phyloP scores from a whole-genome alignment of 2,797 vertebrate species.

The Rachycentron canadum region DNA sequence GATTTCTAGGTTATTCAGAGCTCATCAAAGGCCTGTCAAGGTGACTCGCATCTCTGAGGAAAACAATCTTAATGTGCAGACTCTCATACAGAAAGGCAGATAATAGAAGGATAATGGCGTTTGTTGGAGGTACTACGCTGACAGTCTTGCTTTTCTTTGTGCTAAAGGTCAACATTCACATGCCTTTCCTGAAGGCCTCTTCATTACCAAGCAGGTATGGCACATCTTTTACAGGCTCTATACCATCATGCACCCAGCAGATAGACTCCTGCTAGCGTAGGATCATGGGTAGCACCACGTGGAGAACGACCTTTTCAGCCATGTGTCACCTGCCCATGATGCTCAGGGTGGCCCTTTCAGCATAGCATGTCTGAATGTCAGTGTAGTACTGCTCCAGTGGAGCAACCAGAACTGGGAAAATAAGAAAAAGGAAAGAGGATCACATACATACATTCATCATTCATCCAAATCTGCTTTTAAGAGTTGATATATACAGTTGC shows the following conservation, averaged over 20 bases:
- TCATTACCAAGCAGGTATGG: slow-evolving; percentile 9
- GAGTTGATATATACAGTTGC: neutral
- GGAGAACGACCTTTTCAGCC: slow-evolving; percentile 76
- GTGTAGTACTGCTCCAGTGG: slow-evolving; percentile 47
- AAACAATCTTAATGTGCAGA: slow-evolving; percentile 20
- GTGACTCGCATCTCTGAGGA: slow-evolving; percentile 27
- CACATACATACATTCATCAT: neutral
- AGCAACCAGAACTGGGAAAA: slow-evolving; percentile 27
- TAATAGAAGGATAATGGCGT: slow-evolving; percentile 3
- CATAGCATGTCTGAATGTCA: slow-evolving; percentile 62
- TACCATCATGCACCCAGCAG: slow-evolving; percentile 37
- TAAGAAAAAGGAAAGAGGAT: neutral
- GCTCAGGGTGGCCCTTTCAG: slow-evolving; percentile 61
- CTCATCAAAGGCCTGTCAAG: slow-evolving; percentile 43
- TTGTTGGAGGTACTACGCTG: neutral
- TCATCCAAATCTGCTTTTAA: neutral
- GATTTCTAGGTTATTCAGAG: slow-evolving; percentile 32
- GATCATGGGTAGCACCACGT: slow-evolving; percentile 57
- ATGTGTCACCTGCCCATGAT: slow-evolving; percentile 70
- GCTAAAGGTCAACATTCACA: slow-evolving; percentile 61
- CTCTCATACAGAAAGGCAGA: slow-evolving; percentile 15
- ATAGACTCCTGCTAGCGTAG: slow-evolving; percentile 48
- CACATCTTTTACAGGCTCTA: slow-evolving; percentile 38
- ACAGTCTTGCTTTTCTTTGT: slow-evolving; percentile 26
- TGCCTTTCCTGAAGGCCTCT: slow-evolving; percentile 38